Evolutionary conservation across 2,113 vertebrate genomes (phyloP).

Genomic region (Conger conger): DNA sequence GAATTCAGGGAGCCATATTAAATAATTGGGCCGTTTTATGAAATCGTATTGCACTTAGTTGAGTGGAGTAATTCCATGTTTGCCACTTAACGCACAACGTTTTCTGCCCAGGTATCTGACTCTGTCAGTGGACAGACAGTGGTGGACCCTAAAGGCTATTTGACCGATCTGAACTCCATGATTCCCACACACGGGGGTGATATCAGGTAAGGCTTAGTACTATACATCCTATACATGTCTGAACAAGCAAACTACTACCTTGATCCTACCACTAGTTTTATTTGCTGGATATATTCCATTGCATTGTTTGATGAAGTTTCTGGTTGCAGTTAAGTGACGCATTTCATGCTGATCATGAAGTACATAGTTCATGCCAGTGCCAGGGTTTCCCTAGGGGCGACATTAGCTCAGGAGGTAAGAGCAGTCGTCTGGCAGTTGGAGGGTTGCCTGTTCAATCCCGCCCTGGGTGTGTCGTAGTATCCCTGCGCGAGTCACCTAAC

Average conservation of each 20-base stretch:
- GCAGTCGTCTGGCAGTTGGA: too few relatives aligned
- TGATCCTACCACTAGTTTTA: background rate
- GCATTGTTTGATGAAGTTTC: background rate
- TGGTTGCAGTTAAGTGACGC: background rate
- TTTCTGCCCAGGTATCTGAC: constrained; percentile 82
- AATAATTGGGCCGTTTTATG: background rate
- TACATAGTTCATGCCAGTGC: background rate
- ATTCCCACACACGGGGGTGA: constrained; percentile 96
- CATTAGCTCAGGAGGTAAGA: too few relatives aligned
- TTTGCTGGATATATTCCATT: background rate
- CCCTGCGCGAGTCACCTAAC: too few relatives aligned
- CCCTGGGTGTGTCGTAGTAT: too few relatives aligned
- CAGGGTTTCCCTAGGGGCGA: too few relatives aligned
- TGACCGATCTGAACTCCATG: constrained; percentile 98
- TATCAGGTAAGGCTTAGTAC: constrained; percentile 80
- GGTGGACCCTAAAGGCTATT: constrained; percentile 95
- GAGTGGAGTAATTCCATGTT: background rate
- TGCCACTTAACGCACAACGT: background rate
- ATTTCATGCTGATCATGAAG: background rate
- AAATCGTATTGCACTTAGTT: background rate
- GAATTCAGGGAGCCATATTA: background rate
- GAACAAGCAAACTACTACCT: background rate
- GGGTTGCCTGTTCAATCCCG: too few relatives aligned
- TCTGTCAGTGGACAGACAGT: constrained; percentile 97
- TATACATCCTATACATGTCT: background rate